These are phyloP conservation scores for Melanotaenia parkinsoni DNA, from an alignment of 2,797 vertebrate genomes.

Conservation along the genomic window DNA sequence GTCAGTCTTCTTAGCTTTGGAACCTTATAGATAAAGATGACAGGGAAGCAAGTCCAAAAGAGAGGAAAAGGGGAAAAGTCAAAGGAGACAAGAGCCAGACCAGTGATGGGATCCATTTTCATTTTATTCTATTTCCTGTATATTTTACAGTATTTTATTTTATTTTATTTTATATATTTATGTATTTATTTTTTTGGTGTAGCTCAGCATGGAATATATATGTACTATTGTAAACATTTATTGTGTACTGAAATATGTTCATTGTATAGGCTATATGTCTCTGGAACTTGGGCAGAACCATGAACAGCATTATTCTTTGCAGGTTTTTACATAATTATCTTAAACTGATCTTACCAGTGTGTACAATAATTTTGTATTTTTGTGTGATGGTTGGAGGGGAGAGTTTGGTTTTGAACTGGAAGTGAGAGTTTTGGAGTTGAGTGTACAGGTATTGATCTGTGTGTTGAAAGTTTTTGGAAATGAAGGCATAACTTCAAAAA, in stretches of 20 bases:
- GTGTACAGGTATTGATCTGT: not conserved
- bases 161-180: too few relatives aligned
- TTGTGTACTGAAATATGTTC: not conserved
- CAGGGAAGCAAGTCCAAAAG: not conserved
- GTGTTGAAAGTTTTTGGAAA: not conserved
- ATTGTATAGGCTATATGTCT: not conserved
- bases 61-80: not conserved
- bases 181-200: too few relatives aligned
- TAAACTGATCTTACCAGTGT: not conserved
- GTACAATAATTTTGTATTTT: too few relatives aligned
- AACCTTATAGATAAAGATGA: not conserved
- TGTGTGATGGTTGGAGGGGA: not conserved
- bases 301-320: not conserved
- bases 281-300: too few relatives aligned
- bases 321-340: not conserved
- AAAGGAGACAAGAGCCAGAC: not conserved
- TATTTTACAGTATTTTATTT: not conserved
- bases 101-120: not conserved
- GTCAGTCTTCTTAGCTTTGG: not conserved
- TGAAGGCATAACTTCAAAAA: not conserved
- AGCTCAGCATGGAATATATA: not conserved
- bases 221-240: not conserved
- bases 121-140: not conserved
- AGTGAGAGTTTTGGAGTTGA: not conserved
- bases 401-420: not conserved